phyloP scores from a whole-genome alignment of 2,888 invertebrate species.

The Drosophila rubida region DNA sequence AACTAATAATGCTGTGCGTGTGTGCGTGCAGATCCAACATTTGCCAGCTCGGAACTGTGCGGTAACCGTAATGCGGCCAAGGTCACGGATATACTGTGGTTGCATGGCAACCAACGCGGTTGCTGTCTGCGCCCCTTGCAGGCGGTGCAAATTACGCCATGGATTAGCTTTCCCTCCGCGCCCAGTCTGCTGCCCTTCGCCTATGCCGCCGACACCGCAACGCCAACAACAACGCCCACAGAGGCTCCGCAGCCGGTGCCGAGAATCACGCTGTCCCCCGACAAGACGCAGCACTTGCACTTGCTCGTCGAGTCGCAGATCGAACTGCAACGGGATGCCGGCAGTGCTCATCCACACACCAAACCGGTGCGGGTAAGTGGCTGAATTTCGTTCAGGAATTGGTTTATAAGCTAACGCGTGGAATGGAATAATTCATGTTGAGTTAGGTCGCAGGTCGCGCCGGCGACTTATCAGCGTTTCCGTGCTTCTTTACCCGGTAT shows the following conservation, averaged over 20 bases:
- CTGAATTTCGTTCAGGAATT: neutral
- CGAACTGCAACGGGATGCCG: slow-evolving; percentile 57
- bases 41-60: slow-evolving; percentile 84
- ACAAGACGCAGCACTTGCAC: slow-evolving; percentile 70
- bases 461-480: neutral
- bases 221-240: slow-evolving; percentile 54
- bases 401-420: neutral
- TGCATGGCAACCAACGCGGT: slow-evolving; percentile 83
- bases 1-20: slow-evolving; percentile 6
- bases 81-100: slow-evolving; percentile 84
- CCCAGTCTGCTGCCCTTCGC: slow-evolving; percentile 84
- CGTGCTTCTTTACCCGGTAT: neutral
- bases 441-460: neutral
- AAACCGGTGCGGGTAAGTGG: slow-evolving; percentile 72
- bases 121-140: slow-evolving; percentile 85
- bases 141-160: slow-evolving; percentile 85
- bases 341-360: slow-evolving; percentile 17
- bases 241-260: slow-evolving; percentile 22
- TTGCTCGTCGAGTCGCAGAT: slow-evolving; percentile 83
- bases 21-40: slow-evolving; percentile 70
- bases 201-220: slow-evolving; percentile 51
- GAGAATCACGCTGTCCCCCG: slow-evolving; percentile 40
- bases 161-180: slow-evolving; percentile 85
- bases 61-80: slow-evolving; percentile 82
- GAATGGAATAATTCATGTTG: neutral